These are phyloP conservation scores for Eupithecia subfuscata DNA, from an alignment of 2,888 invertebrate species.

Conservation along the genomic window DNA sequence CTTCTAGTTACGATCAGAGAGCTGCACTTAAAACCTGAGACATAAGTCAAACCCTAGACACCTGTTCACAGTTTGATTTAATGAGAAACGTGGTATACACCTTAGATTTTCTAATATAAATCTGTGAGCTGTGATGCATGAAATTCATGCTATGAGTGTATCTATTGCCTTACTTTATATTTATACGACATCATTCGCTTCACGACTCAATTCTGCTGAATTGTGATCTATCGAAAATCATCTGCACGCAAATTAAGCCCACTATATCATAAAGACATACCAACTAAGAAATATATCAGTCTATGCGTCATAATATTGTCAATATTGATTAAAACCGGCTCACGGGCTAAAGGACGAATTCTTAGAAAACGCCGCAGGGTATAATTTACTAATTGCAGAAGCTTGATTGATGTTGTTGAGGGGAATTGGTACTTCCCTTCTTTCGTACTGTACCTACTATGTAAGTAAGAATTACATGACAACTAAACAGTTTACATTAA, in stretches of 20 bases:
- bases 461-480: background rate
- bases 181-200: slow-evolving; percentile 45
- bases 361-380: slow-evolving; percentile 25
- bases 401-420: slow-evolving; percentile 32
- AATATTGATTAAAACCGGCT: slow-evolving; percentile 22
- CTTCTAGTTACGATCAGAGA: background rate
- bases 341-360: slow-evolving; percentile 10
- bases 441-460: slow-evolving; percentile 14
- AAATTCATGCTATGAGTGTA: slow-evolving; percentile 29
- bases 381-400: slow-evolving; percentile 32
- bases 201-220: slow-evolving; percentile 56
- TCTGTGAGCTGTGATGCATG: slow-evolving; percentile 29
- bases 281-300: slow-evolving; percentile 6
- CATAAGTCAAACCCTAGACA: slow-evolving; percentile 28
- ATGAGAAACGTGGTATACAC: slow-evolving; percentile 25
- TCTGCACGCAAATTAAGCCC: slow-evolving; percentile 17
- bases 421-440: slow-evolving; percentile 17
- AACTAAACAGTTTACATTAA: background rate
- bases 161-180: slow-evolving; percentile 35
- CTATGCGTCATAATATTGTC: background rate
- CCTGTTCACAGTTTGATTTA: slow-evolving; percentile 25
- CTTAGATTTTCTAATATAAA: slow-evolving; percentile 17
- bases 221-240: slow-evolving; percentile 52
- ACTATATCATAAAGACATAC: slow-evolving; percentile 16
- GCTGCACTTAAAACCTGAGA: slow-evolving; percentile 15